phyloP scores from a whole-genome alignment of 1,140 invertebrate species.

The Bombyx mori region DNA sequence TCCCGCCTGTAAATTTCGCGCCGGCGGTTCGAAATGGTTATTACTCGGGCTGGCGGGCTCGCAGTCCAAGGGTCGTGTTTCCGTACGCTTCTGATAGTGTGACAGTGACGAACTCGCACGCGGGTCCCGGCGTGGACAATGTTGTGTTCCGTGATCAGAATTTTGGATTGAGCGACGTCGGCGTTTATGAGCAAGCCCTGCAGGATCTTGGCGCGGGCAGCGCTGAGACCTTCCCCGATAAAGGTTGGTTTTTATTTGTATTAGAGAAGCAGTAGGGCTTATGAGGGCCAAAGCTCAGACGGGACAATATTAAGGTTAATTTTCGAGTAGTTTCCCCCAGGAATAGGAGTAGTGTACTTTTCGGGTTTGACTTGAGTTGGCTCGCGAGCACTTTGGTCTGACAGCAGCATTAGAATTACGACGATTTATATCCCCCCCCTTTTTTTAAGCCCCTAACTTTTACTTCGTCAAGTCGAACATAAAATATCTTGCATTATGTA shows the following conservation, averaged over 20 bases:
- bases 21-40: constrained; percentile 44
- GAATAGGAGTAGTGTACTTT: too few species aligned
- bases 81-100: constrained; percentile 59
- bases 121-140: constrained; percentile 62
- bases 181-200: constrained; percentile 67
- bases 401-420: too few species aligned
- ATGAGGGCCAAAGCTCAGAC: too few species aligned
- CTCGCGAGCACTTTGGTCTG: too few species aligned
- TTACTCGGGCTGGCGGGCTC: constrained; percentile 62
- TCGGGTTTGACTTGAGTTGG: too few species aligned
- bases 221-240: constrained; percentile 68
- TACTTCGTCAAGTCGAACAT: too few species aligned
- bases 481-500: too few species aligned
- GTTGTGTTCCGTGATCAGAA: constrained; percentile 75
- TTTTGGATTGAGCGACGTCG: constrained; percentile 70
- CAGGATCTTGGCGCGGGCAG: constrained; percentile 68
- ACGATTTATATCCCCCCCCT: too few species aligned
- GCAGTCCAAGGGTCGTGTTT: constrained; percentile 73
- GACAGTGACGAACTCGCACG: constrained; percentile 65
- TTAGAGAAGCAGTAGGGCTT: too few species aligned
- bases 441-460: too few species aligned
- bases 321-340: too few species aligned
- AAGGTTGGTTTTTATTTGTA: constrained; percentile 55
- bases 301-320: too few species aligned
- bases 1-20: constrained; percentile 25